Evolutionary conservation across 2,797 vertebrate species (phyloP), one percentile per base, ranked within the genome.

Genomic region (Takifugu rubripes): DNA sequence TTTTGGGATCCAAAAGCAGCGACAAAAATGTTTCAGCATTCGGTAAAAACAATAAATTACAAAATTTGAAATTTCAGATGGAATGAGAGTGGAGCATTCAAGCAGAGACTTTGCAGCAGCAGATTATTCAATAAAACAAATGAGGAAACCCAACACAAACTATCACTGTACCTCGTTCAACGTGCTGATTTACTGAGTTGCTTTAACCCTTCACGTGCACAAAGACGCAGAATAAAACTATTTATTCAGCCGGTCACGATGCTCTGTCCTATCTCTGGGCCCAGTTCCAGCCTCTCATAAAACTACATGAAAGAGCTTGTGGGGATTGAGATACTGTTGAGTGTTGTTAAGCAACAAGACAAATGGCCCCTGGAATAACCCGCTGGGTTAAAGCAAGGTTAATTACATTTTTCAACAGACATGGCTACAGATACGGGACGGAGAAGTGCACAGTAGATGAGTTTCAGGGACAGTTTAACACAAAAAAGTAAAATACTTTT

Each of bases 381-480:
- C 11, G 48, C 15, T 54, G 84, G 86, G 85, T 87, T 87, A 87
- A 88, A 85, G 48, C n/a, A 54, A 85, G 86, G 85, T 87, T 87
- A 87, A 88, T 86, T 79, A 79, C 61, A 70, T 77, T 72, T 78
- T 68, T 74, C 48, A 74, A 66, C 63, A 72, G 66, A 59, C 49
- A 26, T 43, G 52, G 63, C 63, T 70, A 59, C 75, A 59, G 56
- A 60, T 61, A 61, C 54, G 42, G 11, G 66, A 73, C 66, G 21
- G 42, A 63, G 26, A 53, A 59, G 61, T 49, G 53, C 54, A 14
- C 17, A 5, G 21, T 15, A 44, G 46, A 56, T 24, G 59, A 62
- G 7, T 40, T 40, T 40, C 9, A 16, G 51, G n/a, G 15, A 17
- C 24, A 16, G 26, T 21, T 47, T 16, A 2, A 17, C 16, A 40